Evolutionary conservation across 2,113 vertebrate genomes (phyloP).

Genomic region (Glaucomys volans): DNA sequence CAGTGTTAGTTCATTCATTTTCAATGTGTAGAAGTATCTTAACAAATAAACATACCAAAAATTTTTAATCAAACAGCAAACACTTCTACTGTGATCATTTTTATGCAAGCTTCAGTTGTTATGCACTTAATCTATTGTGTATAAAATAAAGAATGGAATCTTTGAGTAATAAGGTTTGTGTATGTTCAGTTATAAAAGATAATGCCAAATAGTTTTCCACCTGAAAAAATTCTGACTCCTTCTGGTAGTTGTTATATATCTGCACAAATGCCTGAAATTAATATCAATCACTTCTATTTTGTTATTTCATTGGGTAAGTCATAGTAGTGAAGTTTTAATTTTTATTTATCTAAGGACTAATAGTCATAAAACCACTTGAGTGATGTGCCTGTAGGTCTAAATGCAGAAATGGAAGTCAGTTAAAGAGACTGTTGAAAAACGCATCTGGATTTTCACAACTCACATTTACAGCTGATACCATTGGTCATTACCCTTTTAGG

Average conservation of each 20-base stretch:
- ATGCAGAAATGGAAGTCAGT: not conserved
- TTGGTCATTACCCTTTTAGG: not conserved
- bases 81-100: not conserved
- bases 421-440: not conserved
- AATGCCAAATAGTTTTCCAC: not conserved
- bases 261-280: too few relatives aligned
- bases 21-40: not conserved
- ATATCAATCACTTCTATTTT: not conserved
- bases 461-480: not conserved
- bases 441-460: accelerated
- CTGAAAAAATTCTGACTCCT: not conserved
- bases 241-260: not conserved
- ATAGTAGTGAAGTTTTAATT: not conserved
- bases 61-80: not conserved
- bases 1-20: not conserved
- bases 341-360: not conserved
- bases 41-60: not conserved
- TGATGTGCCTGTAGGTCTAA: not conserved
- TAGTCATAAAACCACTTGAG: not conserved
- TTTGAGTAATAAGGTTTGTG: not conserved
- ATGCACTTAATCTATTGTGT: not conserved
- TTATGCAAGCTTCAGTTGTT: not conserved
- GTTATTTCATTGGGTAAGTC: not conserved
- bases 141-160: not conserved
- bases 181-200: not conserved